A percentile compares a stretch with the other conserved stretches of the same genome.
Evolutionary conservation across 1,140 invertebrate genomes (phyloP).

Genomic region (Phymastichus coffea): DNA sequence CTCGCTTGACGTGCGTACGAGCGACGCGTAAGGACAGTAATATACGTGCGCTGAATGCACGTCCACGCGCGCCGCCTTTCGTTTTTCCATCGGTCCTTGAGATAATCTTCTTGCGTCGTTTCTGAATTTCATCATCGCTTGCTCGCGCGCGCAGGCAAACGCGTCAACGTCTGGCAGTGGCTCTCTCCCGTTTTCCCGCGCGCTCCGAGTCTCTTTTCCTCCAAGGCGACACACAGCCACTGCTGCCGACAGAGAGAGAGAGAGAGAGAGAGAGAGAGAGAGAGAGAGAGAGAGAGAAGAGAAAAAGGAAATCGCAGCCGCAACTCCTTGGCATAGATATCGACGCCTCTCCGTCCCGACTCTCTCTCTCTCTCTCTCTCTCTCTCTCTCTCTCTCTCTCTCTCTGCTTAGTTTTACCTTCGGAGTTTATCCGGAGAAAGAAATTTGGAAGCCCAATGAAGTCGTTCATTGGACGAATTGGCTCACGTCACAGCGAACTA

Average conservation of each 20-base stretch:
- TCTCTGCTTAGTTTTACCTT: background rate
- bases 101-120: constrained; percentile 50
- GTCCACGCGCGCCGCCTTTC: constrained; percentile 44
- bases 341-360: too few species aligned
- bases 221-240: too few species aligned
- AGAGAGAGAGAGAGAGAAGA: background rate
- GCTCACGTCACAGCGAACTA: too few species aligned
- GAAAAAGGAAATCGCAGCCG: constrained; percentile 23
- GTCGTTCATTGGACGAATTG: too few species aligned
- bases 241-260: too few species aligned
- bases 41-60: constrained; percentile 1
- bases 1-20: background rate
- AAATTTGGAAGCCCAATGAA: too few species aligned
- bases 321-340: constrained; percentile 29
- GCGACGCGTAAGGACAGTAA: constrained; percentile 25
- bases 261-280: too few species aligned
- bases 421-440: background rate
- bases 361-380: constrained; percentile 28
- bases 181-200: constrained; percentile 15
- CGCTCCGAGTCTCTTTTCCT: too few species aligned
- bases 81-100: constrained; percentile 55
- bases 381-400: constrained; percentile 12
- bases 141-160: constrained; percentile 6
- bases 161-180: background rate
- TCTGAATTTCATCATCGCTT: constrained; percentile 49